Conservation (phyloP, 2,888 invertebrate species). For the Teinopalpus imperialis region DNA sequence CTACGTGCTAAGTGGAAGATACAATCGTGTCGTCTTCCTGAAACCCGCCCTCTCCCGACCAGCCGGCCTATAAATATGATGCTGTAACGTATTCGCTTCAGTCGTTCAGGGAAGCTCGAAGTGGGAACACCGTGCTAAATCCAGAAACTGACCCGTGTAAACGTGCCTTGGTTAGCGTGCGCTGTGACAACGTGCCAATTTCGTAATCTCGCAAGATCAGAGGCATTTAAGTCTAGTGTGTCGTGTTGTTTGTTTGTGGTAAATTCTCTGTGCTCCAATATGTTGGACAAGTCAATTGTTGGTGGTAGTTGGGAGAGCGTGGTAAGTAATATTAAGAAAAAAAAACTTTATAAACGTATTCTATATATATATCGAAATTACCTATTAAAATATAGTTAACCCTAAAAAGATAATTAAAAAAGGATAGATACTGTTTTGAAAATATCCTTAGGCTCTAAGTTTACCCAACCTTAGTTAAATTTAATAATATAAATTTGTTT, state of each 20-base stretch:
- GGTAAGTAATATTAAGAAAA: slow-evolving; percentile 70
- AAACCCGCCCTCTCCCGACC: slow-evolving; percentile 60
- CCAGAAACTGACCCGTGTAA: slow-evolving; percentile 52
- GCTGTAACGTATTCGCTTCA: slow-evolving; percentile 65
- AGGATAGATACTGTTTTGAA: too few relatives aligned
- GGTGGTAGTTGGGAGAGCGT: slow-evolving; percentile 79
- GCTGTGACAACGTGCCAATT: slow-evolving; percentile 37
- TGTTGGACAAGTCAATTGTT: slow-evolving; percentile 73
- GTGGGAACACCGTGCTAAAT: slow-evolving; percentile 66
- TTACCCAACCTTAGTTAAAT: too few relatives aligned
- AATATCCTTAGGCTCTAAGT: too few relatives aligned
- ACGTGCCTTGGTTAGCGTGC: slow-evolving; percentile 59
- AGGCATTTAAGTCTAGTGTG: slow-evolving; percentile 24
- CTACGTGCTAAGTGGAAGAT: slow-evolving; percentile 66
- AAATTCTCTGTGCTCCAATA: slow-evolving; percentile 43
- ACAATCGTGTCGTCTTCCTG: slow-evolving; percentile 60
- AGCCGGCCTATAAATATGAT: slow-evolving; percentile 70
- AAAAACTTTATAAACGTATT: too few relatives aligned
- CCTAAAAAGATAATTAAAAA: too few relatives aligned
- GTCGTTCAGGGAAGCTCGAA: slow-evolving; percentile 70
- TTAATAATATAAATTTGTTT: too few relatives aligned
- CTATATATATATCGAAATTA: too few relatives aligned
- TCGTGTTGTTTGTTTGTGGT: slow-evolving; percentile 41
- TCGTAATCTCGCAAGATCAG: slow-evolving; percentile 43
- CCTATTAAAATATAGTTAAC: too few relatives aligned